Base-by-base conservation (phyloP, 2,797 vertebrate species). In the Rhinogobio ventralis region DNA sequence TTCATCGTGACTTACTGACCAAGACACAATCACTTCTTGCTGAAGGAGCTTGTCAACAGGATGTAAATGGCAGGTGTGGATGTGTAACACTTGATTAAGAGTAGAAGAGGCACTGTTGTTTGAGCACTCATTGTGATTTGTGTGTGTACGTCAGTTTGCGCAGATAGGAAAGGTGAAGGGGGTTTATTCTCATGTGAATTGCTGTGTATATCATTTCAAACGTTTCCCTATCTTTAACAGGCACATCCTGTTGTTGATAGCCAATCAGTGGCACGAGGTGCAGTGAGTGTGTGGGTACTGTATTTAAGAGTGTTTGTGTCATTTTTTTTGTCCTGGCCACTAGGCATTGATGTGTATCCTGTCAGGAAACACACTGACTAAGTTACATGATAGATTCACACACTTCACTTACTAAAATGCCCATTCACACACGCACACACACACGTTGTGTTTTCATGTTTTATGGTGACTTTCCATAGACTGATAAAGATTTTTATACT, bases 231-330 rank as follows among this genome's bases (percentile, higher is more conserved):
- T 79, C 86, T 77, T 82, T 93, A 92, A 93, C 91, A 87, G 86
- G 85, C 71, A 82, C 90, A 92, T 95, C 94, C 95, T 95, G 95
- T 95, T 95, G 92, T 94, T 93, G 57, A 79, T 82, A 46, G 75
- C 36, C 57, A 57, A 55, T 53, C 82, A 83, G 51, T 85, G 82
- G 80, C 76, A 82, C 17, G 33, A 60, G 36, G 46, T 53, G 28
- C 25, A 62, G 25, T 33, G 42, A 60, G 69, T 55, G 73, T 81
- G 46, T 78, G 57, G 68, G 46, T 60, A 60, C n/a, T 66, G 23
- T 64, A 36, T 57, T 71, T 83, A 36, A 67, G 68, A 68, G 66
- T 68, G 69, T 76, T 51, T 74, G 62, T 14, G 3, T 64, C 1
- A 9, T 33, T 81, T 69, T 85, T 93, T 84, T 94, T 94, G 90